phyloP scores from a whole-genome alignment of 1,140 invertebrate genomes.

The Aphelenchoides fujianensis region DNA sequence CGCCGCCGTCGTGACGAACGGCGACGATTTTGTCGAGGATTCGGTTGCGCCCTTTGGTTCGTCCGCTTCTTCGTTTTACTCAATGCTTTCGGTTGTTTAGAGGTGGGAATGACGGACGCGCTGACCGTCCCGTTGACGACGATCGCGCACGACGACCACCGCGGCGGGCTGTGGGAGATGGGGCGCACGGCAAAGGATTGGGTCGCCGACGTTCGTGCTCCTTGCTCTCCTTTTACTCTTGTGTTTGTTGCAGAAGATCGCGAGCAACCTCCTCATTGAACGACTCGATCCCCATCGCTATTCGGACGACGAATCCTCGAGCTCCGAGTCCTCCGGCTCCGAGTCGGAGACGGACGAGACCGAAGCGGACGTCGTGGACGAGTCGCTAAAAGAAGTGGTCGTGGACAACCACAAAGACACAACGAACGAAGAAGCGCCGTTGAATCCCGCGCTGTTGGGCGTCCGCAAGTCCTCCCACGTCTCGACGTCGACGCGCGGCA shows the following conservation, averaged over 20 bases:
- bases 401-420: not conserved
- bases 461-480: not conserved
- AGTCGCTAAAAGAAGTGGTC: not conserved
- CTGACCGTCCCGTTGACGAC: slow-evolving; percentile 51
- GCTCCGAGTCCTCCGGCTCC: slow-evolving; percentile 23
- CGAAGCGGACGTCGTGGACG: not conserved
- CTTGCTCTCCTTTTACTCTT: not conserved
- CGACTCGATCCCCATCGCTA: slow-evolving; percentile 33
- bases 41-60: slow-evolving; percentile 52
- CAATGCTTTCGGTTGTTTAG: no score
- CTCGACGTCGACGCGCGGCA: slow-evolving; percentile 13
- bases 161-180: slow-evolving; percentile 28
- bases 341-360: slow-evolving; percentile 16
- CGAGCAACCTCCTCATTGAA: slow-evolving; percentile 36
- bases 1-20: slow-evolving; percentile 45
- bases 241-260: slow-evolving; percentile 19
- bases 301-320: slow-evolving; percentile 32
- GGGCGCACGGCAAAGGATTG: slow-evolving; percentile 48
- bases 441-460: not conserved
- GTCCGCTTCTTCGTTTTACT: no score
- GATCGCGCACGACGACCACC: slow-evolving; percentile 26
- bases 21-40: slow-evolving; percentile 50
- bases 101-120: slow-evolving; percentile 55
- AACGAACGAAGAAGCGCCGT: not conserved
- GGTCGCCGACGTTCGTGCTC: slow-evolving; percentile 39